Evolutionary conservation across 2,113 vertebrate species (phyloP), one percentile per base, ranked within the genome.

Genomic region (Rhinogobius similis): DNA sequence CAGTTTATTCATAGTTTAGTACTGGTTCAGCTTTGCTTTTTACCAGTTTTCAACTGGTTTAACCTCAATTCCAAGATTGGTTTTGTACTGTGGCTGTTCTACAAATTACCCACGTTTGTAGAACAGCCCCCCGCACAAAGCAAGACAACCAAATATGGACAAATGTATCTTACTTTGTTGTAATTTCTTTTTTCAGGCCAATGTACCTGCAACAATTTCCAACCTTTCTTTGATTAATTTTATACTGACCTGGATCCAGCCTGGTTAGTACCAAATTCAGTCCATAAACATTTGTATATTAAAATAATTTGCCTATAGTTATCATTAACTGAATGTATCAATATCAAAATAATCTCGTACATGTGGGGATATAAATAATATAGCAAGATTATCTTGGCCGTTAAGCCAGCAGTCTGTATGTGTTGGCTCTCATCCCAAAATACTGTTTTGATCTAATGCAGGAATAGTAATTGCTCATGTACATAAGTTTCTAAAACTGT

Each of bases 391-490:
- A 61, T 36, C 29, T 61, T 61, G 27, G 58, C 27, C 32, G 18
- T 61, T 36, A 36, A 61, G 27, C 8, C 18, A 38, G 27, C 20
- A 10, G 29, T 61, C 29, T 61, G 58, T 61, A 61, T 20, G 58
- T 61, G 58, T 61, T 61, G 58, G 58, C 58, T 8, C 29, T 20
- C 18, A 12, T 36, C 58, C 56, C 58, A 61, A 20, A 36, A 36
- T 14, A 50, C 53, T 38, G 58, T 61, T 38, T 61, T 29, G 3
- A 1, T 32, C 32, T 29, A 4, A 3, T 24, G 53, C 16, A 20
- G 56, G 27, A 32, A 20, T 59, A 9, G 11, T 27, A 56, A 56
- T 14, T 6, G 12, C 53, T 56, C 6, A 24, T 56, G 53, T 21
- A 21, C n/a, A 46, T 1, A 46, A 10, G n/a, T 52, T 21, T 52